These are phyloP conservation scores for Drosophila watanabei DNA, from an alignment of 1,140 invertebrate genomes.

Conservation along the genomic window DNA sequence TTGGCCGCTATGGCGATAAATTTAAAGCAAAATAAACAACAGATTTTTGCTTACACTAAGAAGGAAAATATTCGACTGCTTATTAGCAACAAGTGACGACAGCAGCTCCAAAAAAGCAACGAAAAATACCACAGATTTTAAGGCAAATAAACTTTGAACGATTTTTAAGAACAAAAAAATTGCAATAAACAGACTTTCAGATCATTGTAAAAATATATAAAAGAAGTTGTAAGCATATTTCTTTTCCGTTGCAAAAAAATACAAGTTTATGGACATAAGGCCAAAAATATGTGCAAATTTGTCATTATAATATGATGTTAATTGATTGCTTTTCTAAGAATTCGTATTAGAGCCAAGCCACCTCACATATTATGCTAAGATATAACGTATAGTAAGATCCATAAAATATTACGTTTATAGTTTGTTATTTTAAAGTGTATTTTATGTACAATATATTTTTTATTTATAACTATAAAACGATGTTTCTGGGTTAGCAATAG, in stretches of 20 bases:
- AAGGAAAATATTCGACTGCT: constrained; percentile 42
- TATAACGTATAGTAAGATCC: no score
- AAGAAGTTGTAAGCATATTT: neutral
- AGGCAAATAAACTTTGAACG: constrained; percentile 27
- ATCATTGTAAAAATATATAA: neutral
- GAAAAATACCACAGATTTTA: constrained; percentile 22
- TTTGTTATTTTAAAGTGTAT: neutral
- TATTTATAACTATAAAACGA: neutral
- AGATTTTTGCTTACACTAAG: constrained; percentile 28
- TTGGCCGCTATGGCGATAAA: constrained; percentile 46
- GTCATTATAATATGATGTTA: neutral
- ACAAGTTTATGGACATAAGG: neutral
- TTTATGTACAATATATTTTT: neutral
- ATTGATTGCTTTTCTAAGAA: neutral
- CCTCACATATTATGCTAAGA: neutral
- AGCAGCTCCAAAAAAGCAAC: constrained; percentile 34
- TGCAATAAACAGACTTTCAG: neutral
- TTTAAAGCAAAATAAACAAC: constrained; percentile 65
- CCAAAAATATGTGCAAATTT: neutral
- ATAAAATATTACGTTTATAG: neutral
- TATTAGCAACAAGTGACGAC: constrained; percentile 59
- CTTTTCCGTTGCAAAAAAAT: neutral
- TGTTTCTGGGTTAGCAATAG: neutral
- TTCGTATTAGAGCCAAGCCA: neutral
- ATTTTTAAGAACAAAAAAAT: neutral